Conservation (phyloP, 2,797 vertebrate genomes). For the Columba guinea region DNA sequence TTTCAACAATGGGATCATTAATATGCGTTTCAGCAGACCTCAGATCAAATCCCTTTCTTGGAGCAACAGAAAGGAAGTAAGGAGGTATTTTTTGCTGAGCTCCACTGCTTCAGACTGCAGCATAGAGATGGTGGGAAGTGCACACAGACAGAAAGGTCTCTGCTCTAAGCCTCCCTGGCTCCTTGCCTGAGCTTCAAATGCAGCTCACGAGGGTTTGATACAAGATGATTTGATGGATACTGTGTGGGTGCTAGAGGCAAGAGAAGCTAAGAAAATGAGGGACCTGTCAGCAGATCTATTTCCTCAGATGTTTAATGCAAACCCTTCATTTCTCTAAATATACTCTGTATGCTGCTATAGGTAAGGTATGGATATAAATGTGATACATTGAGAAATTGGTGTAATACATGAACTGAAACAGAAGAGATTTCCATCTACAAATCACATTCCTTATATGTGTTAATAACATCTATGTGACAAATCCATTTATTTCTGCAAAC, state of each 20-base stretch:
- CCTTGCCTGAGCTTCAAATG: slow-evolving; percentile 8
- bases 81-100: neutral
- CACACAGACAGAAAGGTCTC: neutral
- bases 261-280: slow-evolving; percentile 27
- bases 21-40: neutral
- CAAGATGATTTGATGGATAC: slow-evolving; percentile 3
- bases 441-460: neutral
- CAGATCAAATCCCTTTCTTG: neutral
- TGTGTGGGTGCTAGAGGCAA: slow-evolving; percentile 23
- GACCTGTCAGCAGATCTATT: slow-evolving; percentile 14
- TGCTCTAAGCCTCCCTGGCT: slow-evolving; percentile 36
- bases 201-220: slow-evolving; percentile 1
- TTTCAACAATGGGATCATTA: neutral
- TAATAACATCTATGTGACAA: neutral
- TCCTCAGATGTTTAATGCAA: slow-evolving; percentile 12
- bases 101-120: neutral
- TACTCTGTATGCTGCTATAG: neutral
- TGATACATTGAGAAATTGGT: neutral
- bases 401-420: neutral
- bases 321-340: slow-evolving; percentile 33
- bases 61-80: neutral
- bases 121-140: neutral
- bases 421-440: neutral
- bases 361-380: neutral
- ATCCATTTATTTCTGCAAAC: slow-evolving; percentile 3